Conservation (phyloP, 2,113 vertebrate genomes). For the Phalacrocorax carbo region DNA sequence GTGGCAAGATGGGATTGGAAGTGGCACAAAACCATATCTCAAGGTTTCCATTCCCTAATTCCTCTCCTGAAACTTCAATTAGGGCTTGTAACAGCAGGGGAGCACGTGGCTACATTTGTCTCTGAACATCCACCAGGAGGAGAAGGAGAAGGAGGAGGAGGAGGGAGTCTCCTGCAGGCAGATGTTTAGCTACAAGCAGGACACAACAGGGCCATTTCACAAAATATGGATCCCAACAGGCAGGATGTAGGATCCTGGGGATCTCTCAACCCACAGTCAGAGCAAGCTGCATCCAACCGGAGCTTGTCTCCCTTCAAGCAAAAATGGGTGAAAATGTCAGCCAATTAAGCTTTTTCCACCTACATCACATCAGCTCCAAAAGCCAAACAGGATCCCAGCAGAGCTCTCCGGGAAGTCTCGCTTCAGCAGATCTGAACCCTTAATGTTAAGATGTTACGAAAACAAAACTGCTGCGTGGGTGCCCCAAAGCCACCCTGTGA, state of each 20-base stretch:
- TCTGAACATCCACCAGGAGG: background rate
- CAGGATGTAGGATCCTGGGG: background rate
- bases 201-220: background rate
- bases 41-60: background rate
- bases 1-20: background rate
- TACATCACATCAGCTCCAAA: background rate
- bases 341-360: constrained; percentile 34
- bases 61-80: background rate
- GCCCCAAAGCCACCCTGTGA: constrained; percentile 30
- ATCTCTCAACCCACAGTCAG: background rate
- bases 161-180: background rate
- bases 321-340: constrained; percentile 48
- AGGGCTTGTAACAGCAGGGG: background rate
- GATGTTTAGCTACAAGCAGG: background rate
- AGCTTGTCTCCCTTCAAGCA: background rate
- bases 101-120: background rate
- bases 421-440: background rate
- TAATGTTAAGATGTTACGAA: background rate
- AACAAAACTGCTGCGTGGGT: constrained; percentile 45
- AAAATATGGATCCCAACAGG: background rate
- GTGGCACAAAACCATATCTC: background rate
- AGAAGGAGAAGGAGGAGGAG: background rate
- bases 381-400: background rate
- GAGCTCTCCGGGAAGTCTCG: background rate
- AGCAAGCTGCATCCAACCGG: background rate